Conservation (phyloP, 2,888 invertebrate genomes). For the Pecten maximus region DNA sequence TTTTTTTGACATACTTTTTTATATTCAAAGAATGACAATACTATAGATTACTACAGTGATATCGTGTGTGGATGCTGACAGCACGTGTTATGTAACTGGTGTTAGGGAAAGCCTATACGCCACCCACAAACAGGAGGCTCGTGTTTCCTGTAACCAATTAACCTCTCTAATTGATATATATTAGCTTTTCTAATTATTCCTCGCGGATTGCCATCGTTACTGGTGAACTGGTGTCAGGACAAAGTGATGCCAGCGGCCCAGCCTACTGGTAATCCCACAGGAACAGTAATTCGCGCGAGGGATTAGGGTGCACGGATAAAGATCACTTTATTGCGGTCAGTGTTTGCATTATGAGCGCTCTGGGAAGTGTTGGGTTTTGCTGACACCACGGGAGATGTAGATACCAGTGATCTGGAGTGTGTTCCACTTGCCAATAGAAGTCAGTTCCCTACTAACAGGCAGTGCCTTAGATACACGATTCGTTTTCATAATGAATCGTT, state of each 20-base stretch:
- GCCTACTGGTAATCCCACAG: neutral
- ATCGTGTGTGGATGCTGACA: neutral
- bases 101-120: neutral
- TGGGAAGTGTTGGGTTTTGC: slow-evolving; percentile 51
- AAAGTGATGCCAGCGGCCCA: neutral
- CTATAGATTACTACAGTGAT: neutral
- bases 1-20: neutral
- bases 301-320: slow-evolving; percentile 29
- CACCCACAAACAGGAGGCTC: slow-evolving; percentile 7
- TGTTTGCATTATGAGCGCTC: neutral
- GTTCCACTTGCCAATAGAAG: neutral
- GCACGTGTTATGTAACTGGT: neutral
- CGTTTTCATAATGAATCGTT: too few relatives aligned
- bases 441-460: neutral
- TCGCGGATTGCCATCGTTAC: neutral
- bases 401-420: slow-evolving; percentile 67
- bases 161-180: neutral
- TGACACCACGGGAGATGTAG: slow-evolving; percentile 73
- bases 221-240: slow-evolving; percentile 21
- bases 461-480: neutral
- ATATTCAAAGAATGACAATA: neutral
- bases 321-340: neutral
- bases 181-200: neutral
- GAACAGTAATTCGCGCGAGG: neutral
- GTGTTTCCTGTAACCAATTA: slow-evolving; percentile 28